These are phyloP conservation scores for Parambassis ranga DNA, from an alignment of 2,797 vertebrate species.

Conservation along the genomic window DNA sequence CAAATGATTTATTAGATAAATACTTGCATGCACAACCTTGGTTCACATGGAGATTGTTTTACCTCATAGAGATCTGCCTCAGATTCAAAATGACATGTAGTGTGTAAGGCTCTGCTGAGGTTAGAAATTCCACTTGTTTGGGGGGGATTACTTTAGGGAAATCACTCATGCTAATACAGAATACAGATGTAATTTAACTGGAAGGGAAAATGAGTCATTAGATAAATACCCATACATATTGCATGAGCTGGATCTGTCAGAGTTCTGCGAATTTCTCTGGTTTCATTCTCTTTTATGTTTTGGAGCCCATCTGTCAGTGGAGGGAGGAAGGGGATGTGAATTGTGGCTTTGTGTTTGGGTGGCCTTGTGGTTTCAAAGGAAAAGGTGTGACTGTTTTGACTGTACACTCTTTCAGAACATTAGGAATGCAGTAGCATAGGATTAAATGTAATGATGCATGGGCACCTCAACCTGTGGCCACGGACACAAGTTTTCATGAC, in stretches of 20 bases:
- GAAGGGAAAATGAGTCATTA: conserved; percentile 44
- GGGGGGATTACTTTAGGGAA: conserved; percentile 32
- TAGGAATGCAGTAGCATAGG: conserved; percentile 13
- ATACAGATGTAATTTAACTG: conserved; percentile 54
- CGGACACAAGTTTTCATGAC: not conserved
- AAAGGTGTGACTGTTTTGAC: conserved; percentile 32
- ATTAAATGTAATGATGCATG: conserved; percentile 16
- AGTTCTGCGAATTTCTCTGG: conserved; percentile 22
- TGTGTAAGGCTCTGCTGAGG: conserved; percentile 27
- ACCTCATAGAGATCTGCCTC: not conserved
- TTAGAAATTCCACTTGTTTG: conserved; percentile 32
- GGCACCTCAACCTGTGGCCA: not conserved
- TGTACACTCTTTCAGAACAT: conserved; percentile 7
- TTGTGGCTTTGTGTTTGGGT: conserved; percentile 48
- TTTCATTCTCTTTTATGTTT: conserved; percentile 25
- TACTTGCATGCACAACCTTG: conserved; percentile 28
- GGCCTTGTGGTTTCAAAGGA: conserved; percentile 22
- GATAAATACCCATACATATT: conserved; percentile 39
- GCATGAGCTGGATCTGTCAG: conserved; percentile 33
- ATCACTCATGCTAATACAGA: conserved; percentile 24
- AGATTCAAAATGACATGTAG: conserved; percentile 40
- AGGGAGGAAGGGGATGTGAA: conserved; percentile 25
- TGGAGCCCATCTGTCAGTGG: conserved; percentile 8
- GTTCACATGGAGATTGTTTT: conserved; percentile 27
- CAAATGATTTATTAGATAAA: conserved; percentile 30